A percentile compares a stretch with the other conserved stretches of the same genome.
These are phyloP conservation scores for Xestia c-nigrum DNA, from an alignment of 2,888 invertebrate species.

Conservation along the genomic window DNA sequence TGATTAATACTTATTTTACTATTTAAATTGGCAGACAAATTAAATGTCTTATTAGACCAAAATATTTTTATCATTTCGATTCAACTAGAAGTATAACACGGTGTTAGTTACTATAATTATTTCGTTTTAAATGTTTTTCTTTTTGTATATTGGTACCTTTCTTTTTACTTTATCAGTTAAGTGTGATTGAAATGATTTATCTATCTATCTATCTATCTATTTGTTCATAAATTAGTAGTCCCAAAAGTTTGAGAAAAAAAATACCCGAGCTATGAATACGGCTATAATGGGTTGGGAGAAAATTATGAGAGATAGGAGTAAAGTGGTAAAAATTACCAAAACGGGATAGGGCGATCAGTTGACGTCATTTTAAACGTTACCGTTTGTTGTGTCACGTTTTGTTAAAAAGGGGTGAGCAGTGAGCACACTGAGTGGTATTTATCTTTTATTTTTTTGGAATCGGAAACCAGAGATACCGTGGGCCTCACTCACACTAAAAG, in stretches of 20 bases:
- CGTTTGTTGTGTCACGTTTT: conserved; percentile 65
- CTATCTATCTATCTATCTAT: too few relatives aligned
- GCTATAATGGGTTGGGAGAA: conserved; percentile 65
- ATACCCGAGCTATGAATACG: conserved; percentile 66
- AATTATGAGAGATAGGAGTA: conserved; percentile 65
- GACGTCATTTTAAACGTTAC: conserved; percentile 61
- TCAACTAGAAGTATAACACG: too few relatives aligned
- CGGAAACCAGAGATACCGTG: not conserved
- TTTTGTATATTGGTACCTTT: too few relatives aligned
- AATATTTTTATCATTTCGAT: not conserved
- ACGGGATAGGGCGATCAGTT: conserved; percentile 58
- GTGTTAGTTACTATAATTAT: too few relatives aligned
- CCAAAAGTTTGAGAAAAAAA: not conserved
- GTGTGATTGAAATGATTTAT: too few relatives aligned
- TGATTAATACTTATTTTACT: too few relatives aligned
- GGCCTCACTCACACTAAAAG: not conserved
- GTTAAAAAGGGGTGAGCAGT: conserved; percentile 47
- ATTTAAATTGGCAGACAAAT: not conserved
- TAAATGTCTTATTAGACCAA: not conserved
- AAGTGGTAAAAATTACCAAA: conserved; percentile 67
- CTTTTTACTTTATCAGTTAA: too few relatives aligned
- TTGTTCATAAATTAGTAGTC: not conserved
- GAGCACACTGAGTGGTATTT: conserved; percentile 13
- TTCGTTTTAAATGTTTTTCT: too few relatives aligned
- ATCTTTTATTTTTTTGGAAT: not conserved